Base-by-base conservation (phyloP, 2,888 invertebrate genomes). In the Phytoseiulus persimilis region DNA sequence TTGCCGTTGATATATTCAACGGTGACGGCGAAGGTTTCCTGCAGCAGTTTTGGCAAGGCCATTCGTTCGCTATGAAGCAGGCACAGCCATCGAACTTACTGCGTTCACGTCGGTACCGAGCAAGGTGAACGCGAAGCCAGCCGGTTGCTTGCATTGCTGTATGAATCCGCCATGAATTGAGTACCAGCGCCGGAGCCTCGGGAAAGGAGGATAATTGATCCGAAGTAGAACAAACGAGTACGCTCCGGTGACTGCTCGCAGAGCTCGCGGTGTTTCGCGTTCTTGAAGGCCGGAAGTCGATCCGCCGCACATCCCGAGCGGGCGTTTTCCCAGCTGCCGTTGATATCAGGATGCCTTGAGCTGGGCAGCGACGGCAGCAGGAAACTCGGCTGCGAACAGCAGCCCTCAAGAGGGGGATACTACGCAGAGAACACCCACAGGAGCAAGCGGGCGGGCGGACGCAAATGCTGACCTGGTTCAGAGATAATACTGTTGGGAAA, bases 1-100 rank as follows among this genome's bases (percentile, higher is more conserved):
- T 65, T 65, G 65, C 65, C 65, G 65, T 65, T 65, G 65, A 65
- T 65, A 65, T 65, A 65, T 65, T 65, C 65, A 65, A 65, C 65
- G 65, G 65, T 28, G 28, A 28, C 65, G 65, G 65, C 65, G 18
- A 65, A 65, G 65, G 65, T 28, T 65, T 18, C 11, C 65, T 28
- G 65, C 65, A 23, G 65, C 5, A 65, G 65, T 65, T 65, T 65
- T 28, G 65, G 65, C 65, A 65, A 65, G 65, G 65, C 65, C 65
- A 65, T 65, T 65, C 28, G 65, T 65, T 65, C 18, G 65, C 65
- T 11, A 65, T 65, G 65, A 28, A 65, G 65, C 65, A 65, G 65
- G 65, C 65, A 65, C 65, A 65, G 18, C 65, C 28, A 65, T 65
- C 65, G 65, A 65, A 65, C 65, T 28, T 23, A 65, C 65, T 65